A percentile compares a stretch with the other conserved stretches of the same genome.
Evolutionary conservation across 2,888 invertebrate genomes (phyloP).

Genomic region (Catocala fraxini): DNA sequence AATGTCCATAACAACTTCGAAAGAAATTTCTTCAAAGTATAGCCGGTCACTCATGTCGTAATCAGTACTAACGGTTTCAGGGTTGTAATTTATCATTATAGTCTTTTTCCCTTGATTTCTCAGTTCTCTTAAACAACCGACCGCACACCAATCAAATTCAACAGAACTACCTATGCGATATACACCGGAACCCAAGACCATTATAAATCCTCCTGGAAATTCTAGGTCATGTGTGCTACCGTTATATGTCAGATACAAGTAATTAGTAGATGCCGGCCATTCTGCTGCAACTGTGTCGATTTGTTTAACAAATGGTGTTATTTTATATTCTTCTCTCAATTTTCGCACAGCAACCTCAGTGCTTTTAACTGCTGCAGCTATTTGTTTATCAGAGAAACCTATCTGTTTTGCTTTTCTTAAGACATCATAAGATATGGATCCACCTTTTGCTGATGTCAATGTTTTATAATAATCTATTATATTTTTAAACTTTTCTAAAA

Average conservation of each 20-base stretch:
- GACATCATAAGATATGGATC: slow-evolving; percentile 88
- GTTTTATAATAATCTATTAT: slow-evolving; percentile 92
- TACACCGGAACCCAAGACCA: slow-evolving; percentile 98
- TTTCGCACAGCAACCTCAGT: slow-evolving; percentile 95
- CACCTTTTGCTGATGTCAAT: slow-evolving; percentile 90
- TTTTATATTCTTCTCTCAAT: slow-evolving; percentile 91
- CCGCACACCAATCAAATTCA: slow-evolving; percentile 99
- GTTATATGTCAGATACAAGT: slow-evolving; percentile 99
- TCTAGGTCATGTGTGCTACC: slow-evolving; percentile 93
- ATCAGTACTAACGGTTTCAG: slow-evolving; percentile 99
- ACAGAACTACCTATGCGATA: slow-evolving; percentile 99
- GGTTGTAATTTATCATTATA: slow-evolving; percentile 99
- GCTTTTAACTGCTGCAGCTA: slow-evolving; percentile 95
- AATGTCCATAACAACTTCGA: slow-evolving; percentile 99
- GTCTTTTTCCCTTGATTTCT: slow-evolving; percentile 95
- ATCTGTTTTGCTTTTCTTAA: slow-evolving; percentile 95
- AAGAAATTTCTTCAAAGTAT: slow-evolving; percentile 99
- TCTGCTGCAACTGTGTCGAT: slow-evolving; percentile 99
- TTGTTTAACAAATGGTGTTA: slow-evolving; percentile 97
- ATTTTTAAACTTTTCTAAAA: slow-evolving; percentile 97
- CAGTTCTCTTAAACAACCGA: slow-evolving; percentile 97
- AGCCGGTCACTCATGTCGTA: slow-evolving; percentile 99
- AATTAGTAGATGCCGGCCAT: slow-evolving; percentile 99
- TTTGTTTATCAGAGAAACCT: slow-evolving; percentile 99
- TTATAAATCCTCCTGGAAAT: slow-evolving; percentile 93